These are phyloP conservation scores for Corydoras sp. DNA, from an alignment of 2,113 vertebrate genomes.

Conservation along the genomic window DNA sequence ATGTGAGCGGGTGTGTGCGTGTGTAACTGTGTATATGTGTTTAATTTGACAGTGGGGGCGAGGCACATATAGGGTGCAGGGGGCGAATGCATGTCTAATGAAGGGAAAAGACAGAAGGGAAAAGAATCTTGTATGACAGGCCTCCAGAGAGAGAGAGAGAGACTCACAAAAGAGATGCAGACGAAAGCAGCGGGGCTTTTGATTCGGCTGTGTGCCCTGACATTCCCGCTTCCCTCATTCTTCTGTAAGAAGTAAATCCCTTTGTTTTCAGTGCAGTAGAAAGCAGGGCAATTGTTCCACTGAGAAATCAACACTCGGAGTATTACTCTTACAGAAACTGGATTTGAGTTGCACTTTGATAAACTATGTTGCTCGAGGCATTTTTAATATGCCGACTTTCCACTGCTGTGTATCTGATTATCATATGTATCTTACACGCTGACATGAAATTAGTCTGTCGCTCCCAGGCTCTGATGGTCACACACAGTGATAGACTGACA, in stretches of 20 bases:
- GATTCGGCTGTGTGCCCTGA: slow-evolving; percentile 32
- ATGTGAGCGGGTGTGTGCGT: slow-evolving; percentile 12
- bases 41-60: slow-evolving; percentile 43
- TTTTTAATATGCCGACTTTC: background rate
- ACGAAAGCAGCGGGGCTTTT: slow-evolving; percentile 39
- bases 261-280: slow-evolving; percentile 38
- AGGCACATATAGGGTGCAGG: slow-evolving; percentile 35
- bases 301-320: background rate
- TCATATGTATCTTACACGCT: background rate
- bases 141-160: slow-evolving; percentile 29
- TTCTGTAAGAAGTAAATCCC: slow-evolving; percentile 26
- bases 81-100: slow-evolving; percentile 47
- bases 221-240: slow-evolving; percentile 37
- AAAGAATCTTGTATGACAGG: slow-evolving; percentile 46
- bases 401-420: slow-evolving; percentile 1
- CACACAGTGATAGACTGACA: background rate
- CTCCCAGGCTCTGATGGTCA: slow-evolving; percentile 4
- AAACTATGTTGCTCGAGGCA: background rate
- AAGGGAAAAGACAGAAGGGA: slow-evolving; percentile 35
- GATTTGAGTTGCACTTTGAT: slow-evolving; percentile 1
- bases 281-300: slow-evolving; percentile 19
- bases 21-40: slow-evolving; percentile 32
- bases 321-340: background rate
- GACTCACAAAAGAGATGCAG: slow-evolving; percentile 34
- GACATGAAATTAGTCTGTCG: background rate